Conservation (phyloP, 2,888 invertebrate genomes). For the Alloplasta piceator region DNA sequence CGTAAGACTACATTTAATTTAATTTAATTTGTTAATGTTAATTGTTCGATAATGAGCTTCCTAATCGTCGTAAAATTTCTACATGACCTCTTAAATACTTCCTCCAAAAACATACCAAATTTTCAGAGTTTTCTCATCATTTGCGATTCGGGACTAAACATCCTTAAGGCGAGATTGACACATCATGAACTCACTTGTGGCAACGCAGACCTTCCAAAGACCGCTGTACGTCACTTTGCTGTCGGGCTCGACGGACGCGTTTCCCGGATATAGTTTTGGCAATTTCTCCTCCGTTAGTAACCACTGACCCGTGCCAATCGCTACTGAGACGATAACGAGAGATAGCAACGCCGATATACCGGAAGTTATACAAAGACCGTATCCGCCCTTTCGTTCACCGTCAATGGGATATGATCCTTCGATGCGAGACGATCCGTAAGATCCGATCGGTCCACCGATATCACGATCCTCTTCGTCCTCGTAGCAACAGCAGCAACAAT, state of each 20-base stretch:
- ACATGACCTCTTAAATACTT: too few relatives aligned
- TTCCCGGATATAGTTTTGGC: slow-evolving; percentile 88
- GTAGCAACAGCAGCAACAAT: slow-evolving; percentile 76
- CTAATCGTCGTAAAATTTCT: too few relatives aligned
- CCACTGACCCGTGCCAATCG: slow-evolving; percentile 93
- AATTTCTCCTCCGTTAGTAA: slow-evolving; percentile 94
- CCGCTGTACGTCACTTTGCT: slow-evolving; percentile 92
- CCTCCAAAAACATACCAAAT: too few relatives aligned
- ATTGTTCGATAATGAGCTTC: too few relatives aligned
- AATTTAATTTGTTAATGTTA: too few relatives aligned
- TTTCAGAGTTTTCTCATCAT: too few relatives aligned
- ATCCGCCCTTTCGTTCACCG: slow-evolving; percentile 69
- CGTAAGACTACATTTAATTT: too few relatives aligned
- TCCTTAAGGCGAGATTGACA: not conserved
- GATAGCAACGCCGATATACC: slow-evolving; percentile 88
- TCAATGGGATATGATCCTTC: slow-evolving; percentile 66
- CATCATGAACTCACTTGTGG: slow-evolving; percentile 88
- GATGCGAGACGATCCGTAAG: slow-evolving; percentile 52
- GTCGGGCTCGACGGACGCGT: slow-evolving; percentile 90
- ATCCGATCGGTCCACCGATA: slow-evolving; percentile 55
- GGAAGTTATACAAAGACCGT: slow-evolving; percentile 79
- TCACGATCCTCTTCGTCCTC: slow-evolving; percentile 64
- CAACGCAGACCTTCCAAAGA: slow-evolving; percentile 91
- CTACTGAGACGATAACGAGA: slow-evolving; percentile 89
- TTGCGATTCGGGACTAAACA: too few relatives aligned